Percentiles rank a stretch among this genome's conserved stretches.
Evolutionary conservation across 2,113 vertebrate species (phyloP).

Genomic region (Aepyceros melampus): DNA sequence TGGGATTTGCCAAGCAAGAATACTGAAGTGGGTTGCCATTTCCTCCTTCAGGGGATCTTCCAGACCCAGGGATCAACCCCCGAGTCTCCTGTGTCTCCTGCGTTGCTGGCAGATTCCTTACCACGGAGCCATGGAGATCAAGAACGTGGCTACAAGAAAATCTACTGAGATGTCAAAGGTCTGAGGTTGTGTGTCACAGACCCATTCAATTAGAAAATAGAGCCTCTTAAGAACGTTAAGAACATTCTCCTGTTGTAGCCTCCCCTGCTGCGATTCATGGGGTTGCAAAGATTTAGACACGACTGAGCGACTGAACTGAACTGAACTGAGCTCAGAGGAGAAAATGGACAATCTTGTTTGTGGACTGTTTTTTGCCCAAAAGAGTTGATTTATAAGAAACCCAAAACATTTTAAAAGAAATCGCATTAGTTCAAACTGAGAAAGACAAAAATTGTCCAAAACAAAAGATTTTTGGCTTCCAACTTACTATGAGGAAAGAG

Average conservation of each 20-base stretch:
- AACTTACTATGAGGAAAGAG: neutral
- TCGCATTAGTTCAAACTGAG: neutral
- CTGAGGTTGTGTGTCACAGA: neutral
- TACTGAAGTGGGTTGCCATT: neutral
- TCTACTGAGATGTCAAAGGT: neutral
- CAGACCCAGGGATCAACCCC: neutral
- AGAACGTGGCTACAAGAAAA: neutral
- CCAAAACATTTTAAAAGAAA: neutral
- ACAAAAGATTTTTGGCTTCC: neutral
- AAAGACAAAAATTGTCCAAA: neutral
- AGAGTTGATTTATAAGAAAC: neutral
- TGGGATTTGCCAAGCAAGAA: neutral
- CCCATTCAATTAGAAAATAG: neutral
- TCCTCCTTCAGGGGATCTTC: neutral
- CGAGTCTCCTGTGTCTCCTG: neutral
- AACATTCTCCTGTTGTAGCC: neutral
- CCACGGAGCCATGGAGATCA: neutral
- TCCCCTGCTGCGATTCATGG: neutral
- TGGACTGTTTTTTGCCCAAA: neutral
- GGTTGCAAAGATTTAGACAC: no score
- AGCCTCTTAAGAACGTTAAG: neutral
- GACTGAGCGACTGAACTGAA: no score
- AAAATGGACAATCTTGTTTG: neutral
- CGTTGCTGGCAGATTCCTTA: neutral
- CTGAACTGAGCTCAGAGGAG: neutral